Base-by-base conservation (phyloP, 2,797 vertebrate species). In the Anolis apletophallus region DNA sequence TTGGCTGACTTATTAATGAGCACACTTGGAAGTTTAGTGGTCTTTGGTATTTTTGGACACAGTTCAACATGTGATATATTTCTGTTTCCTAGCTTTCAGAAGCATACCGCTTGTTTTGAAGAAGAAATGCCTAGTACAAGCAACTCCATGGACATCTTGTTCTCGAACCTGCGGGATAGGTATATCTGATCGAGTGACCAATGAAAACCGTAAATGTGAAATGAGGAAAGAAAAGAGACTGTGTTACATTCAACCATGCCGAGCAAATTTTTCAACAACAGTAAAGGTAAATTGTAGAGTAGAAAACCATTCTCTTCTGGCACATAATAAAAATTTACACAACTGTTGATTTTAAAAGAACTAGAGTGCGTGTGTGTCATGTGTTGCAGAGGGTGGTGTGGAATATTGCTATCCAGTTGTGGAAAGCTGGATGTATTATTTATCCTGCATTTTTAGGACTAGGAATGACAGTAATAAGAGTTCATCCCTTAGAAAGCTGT, bases 41-140 rank as follows among this genome's bases (percentile, higher is more conserved):
- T 13, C 17, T 75, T 36, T 19, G 34, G 13, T 83, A 83, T 46
- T 57, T 68, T 46, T 72, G 83, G 71, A 79, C 64, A 46, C 52
- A 36, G 16, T 26, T 61, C 32, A 13, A 55, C 68, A 54, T 86
- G 40, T 71, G 88, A 91, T 34, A 32, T 52, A 26, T 34, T 78
- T 68, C 80, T 87, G 59, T 88, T 40, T 94, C 96, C 96, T 96
- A 99, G 98, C 96, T 97, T 99, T 98, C 96, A 99, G 97, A 97
- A 97, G 96, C 95, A 96, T 97, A 94, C 98, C 98, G 61, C 97
- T 99, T 94, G 97, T 97, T 95, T 97, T 98, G 98, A 98, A 98
- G 97, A 98, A 96, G 91, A 98, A 98, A 92, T 99, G 99, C 91
- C 94, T 99, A 81, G 94, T 99, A 72, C 99, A 99, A 96, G 98